A percentile compares a stretch with the other conserved stretches of the same genome.
Conservation (phyloP, 2,888 invertebrate genomes). For the Stegophylla sp. region DNA sequence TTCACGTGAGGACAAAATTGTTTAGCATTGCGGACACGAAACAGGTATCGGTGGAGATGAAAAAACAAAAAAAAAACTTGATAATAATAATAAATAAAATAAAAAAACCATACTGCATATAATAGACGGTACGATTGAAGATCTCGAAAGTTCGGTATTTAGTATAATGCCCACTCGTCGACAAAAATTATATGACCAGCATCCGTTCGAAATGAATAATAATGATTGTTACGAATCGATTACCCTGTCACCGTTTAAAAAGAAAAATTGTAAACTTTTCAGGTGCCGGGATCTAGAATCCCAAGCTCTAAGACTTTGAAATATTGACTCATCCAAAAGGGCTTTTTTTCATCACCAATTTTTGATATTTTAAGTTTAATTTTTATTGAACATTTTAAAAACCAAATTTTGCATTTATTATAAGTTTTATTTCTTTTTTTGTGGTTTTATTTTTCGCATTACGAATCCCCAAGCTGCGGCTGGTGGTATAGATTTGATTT, state of each 20-base stretch:
- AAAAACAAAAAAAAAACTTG: neutral
- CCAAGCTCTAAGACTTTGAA: too few species aligned
- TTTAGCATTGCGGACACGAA: conserved; percentile 38
- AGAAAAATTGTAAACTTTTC: too few species aligned
- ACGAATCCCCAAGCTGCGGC: too few species aligned
- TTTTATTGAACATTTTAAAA: too few species aligned
- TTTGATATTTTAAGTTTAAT: too few species aligned
- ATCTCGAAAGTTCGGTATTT: neutral
- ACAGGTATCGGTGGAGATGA: conserved; percentile 31
- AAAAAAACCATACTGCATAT: conserved; percentile 1
- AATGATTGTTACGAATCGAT: neutral
- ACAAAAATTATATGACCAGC: neutral
- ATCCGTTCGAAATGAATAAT: neutral
- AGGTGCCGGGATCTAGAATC: too few species aligned
- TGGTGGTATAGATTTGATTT: too few species aligned
- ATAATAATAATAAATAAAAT: neutral
- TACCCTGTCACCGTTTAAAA: neutral
- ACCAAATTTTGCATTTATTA: too few species aligned
- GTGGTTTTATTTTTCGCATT: too few species aligned
- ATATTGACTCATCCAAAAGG: too few species aligned
- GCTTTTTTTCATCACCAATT: too few species aligned
- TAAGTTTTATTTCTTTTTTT: too few species aligned
- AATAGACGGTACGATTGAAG: conserved; percentile 14
- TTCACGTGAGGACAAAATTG: conserved; percentile 31
- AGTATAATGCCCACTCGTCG: neutral